Conservation (phyloP, 2,888 invertebrate genomes). For the Anaspis maculata region DNA sequence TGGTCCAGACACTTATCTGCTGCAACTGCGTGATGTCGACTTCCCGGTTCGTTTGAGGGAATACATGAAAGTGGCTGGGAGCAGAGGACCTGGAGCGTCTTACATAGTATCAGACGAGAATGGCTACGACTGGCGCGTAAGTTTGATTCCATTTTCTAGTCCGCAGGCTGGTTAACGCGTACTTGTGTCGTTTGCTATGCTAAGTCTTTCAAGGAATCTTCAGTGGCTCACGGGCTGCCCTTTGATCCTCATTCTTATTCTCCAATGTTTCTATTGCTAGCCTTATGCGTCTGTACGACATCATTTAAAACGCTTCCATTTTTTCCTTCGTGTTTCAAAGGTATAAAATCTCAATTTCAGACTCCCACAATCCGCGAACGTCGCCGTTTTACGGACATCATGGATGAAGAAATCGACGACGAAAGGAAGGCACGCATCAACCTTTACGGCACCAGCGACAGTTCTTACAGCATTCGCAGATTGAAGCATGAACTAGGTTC, state of each 20-base stretch:
- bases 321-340: background rate
- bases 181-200: too few relatives aligned
- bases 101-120: conserved; percentile 57
- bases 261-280: too few relatives aligned
- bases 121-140: conserved; percentile 70
- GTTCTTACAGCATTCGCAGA: conserved; percentile 56
- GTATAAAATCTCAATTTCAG: too few relatives aligned
- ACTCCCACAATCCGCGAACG: conserved; percentile 83
- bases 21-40: conserved; percentile 87
- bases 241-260: too few relatives aligned
- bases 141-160: too few relatives aligned
- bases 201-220: too few relatives aligned
- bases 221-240: too few relatives aligned
- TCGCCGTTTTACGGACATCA: conserved; percentile 84
- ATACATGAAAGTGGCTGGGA: conserved; percentile 88
- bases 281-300: too few relatives aligned
- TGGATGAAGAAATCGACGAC: conserved; percentile 94
- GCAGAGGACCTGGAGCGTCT: conserved; percentile 63
- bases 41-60: conserved; percentile 91
- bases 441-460: conserved; percentile 61
- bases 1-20: conserved; percentile 92
- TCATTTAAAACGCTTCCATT: too few relatives aligned
- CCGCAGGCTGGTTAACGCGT: too few relatives aligned
- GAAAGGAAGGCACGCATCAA: conserved; percentile 75
- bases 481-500: conserved; percentile 77